Base-by-base conservation (phyloP, 2,888 invertebrate genomes). In the Dolichomitus sp. region DNA sequence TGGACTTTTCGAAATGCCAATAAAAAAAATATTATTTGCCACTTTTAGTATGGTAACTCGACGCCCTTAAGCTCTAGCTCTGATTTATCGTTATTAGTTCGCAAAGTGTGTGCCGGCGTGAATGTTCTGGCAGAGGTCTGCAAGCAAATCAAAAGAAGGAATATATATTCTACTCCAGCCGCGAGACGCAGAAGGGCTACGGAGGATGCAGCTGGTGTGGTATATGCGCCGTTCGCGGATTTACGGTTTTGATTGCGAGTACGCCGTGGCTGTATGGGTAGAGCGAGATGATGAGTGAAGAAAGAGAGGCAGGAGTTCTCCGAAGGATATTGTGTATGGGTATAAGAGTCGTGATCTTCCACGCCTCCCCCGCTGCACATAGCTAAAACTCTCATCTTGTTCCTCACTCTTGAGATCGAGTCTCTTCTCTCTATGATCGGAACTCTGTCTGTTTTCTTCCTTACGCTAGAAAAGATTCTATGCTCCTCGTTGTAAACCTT, bases 291-390 rank as follows among this genome's bases (percentile, higher is more conserved):
- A 14, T 52, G 61, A 73, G 45, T 5, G 19, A 30, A 50, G 19
- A 33, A 12, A 6, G 42, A 33, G 61, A 66, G 70, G n/a, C 65
- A 11, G 54, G 57, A 40, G 48, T 80, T 72, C 65, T 65, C 83
- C 85, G 68, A 77, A 85, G 87, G 65, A 76, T 89, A 89, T 90
- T 90, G 90, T 89, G 88, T 90, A 91, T 88, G 88, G 88, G 88
- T 89, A 89, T 76, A 45, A 72, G 66, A 91, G 88, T 91, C 91
- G 91, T 91, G 91, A 91, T 91, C 88, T 85, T 91, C 91, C 91
- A 91, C 91, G 91, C 91, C 91, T 89, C 87, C 85, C 85, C 87
- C 81, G 84, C 84, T 82, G 68, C 76, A 50, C 48, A 63, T 45
- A 12, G 33, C 69, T 27, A 54, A 70, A 63, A 70, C 70, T 78